These are phyloP conservation scores for Gerris buenoi DNA, from an alignment of 1,140 invertebrate species.

Conservation along the genomic window DNA sequence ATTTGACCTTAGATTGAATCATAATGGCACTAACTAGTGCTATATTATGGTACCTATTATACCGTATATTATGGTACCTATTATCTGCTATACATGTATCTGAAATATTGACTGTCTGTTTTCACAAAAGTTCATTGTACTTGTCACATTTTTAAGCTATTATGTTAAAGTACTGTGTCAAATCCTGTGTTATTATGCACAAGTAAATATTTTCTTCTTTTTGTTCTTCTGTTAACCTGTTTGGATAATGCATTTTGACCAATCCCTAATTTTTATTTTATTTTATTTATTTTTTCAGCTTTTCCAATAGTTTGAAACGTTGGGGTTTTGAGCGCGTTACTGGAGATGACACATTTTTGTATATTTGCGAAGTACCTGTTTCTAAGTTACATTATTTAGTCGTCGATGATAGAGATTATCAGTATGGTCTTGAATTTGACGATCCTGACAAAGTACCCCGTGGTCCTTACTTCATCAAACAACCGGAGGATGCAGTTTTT, in stretches of 20 bases:
- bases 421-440: slow-evolving; percentile 60
- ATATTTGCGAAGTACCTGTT: slow-evolving; percentile 75
- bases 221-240: neutral
- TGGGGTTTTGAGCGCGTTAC: slow-evolving; percentile 73
- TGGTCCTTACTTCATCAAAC: slow-evolving; percentile 74
- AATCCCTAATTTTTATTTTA: neutral
- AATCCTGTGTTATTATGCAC: too few species aligned
- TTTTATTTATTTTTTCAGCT: slow-evolving; percentile 42
- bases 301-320: slow-evolving; percentile 47
- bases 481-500: slow-evolving; percentile 67
- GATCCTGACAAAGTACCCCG: slow-evolving; percentile 65
- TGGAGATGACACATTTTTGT: slow-evolving; percentile 57
- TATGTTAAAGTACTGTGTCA: too few species aligned
- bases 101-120: too few species aligned
- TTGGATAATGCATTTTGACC: too few species aligned
- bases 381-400: slow-evolving; percentile 47
- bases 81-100: too few species aligned
- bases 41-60: too few species aligned
- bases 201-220: slow-evolving; percentile 5
- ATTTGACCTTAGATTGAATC: too few species aligned
- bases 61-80: too few species aligned
- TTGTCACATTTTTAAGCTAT: too few species aligned
- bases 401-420: slow-evolving; percentile 55
- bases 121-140: too few species aligned
- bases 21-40: too few species aligned